Evolutionary conservation across 2,113 vertebrate species (phyloP).

Genomic region (Cynopterus brachyotis): DNA sequence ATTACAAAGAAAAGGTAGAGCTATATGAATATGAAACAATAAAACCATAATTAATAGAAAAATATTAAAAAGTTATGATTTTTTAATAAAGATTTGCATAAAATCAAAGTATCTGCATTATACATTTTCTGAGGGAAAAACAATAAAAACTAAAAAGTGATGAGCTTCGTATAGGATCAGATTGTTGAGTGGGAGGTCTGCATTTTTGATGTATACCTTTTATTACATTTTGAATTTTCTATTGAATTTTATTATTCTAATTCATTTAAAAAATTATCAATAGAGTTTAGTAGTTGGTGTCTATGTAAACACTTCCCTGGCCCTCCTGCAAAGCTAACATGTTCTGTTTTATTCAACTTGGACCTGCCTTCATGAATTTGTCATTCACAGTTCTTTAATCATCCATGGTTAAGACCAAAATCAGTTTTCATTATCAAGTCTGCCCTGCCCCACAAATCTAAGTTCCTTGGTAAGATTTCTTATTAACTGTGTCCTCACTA

Average conservation of each 20-base stretch:
- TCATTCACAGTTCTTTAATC: neutral
- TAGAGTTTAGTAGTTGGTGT: neutral
- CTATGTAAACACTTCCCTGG: neutral
- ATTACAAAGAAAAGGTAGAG: neutral
- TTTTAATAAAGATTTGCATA: neutral
- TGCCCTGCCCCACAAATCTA: neutral
- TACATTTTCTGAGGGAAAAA: neutral
- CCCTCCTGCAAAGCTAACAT: neutral
- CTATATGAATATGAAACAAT: neutral
- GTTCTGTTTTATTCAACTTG: neutral
- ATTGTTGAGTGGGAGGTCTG: neutral
- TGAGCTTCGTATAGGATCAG: neutral
- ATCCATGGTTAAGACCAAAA: neutral
- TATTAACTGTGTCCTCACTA: neutral
- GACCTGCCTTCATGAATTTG: neutral
- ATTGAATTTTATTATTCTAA: neutral
- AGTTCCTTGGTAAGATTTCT: neutral
- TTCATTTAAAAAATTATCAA: neutral
- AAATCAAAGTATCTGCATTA: neutral
- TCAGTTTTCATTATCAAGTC: neutral
- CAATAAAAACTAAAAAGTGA: neutral
- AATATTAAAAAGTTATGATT: neutral
- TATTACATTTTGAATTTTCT: neutral
- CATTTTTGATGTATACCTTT: neutral
- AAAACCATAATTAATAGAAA: neutral